Evolutionary conservation across 1,140 invertebrate genomes (phyloP).

Genomic region (Stegodyphus dumicola): DNA sequence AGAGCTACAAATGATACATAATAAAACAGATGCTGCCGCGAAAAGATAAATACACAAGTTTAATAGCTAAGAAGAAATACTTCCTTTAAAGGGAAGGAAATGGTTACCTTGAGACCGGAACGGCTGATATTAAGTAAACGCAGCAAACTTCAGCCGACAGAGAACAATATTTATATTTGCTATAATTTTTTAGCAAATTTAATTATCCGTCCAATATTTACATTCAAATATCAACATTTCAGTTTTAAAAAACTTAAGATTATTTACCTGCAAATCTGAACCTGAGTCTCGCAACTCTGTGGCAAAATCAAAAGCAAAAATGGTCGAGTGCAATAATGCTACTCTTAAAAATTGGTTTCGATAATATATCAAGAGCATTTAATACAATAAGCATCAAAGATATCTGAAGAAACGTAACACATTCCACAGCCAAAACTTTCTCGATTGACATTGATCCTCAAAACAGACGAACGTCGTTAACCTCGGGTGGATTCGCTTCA

Average conservation of each 20-base stretch:
- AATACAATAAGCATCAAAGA: slow-evolving; percentile 5
- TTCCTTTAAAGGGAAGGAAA: slow-evolving; percentile 2
- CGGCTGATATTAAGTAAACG: no score
- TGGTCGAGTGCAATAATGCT: slow-evolving; percentile 8
- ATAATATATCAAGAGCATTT: slow-evolving; percentile 51
- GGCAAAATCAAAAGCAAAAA: slow-evolving; percentile 27
- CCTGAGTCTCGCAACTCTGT: background rate
- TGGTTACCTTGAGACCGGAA: background rate
- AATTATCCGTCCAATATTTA: no score
- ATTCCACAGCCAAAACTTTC: slow-evolving; percentile 54
- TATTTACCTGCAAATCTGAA: background rate
- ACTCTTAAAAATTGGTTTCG: slow-evolving; percentile 16
- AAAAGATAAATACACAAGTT: no score
- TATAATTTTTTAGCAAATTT: no score
- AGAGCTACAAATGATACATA: no score
- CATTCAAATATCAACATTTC: no score
- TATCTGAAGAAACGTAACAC: slow-evolving; percentile 33
- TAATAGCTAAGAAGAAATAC: background rate
- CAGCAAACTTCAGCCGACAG: no score
- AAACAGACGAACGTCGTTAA: slow-evolving; percentile 60
- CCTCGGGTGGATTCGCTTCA: slow-evolving; percentile 40
- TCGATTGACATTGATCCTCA: slow-evolving; percentile 59
- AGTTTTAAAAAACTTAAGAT: no score
- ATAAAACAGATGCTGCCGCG: no score
- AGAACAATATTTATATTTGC: no score